Evolutionary conservation across 2,113 vertebrate species (phyloP).

Genomic region (Perccottus glenii): DNA sequence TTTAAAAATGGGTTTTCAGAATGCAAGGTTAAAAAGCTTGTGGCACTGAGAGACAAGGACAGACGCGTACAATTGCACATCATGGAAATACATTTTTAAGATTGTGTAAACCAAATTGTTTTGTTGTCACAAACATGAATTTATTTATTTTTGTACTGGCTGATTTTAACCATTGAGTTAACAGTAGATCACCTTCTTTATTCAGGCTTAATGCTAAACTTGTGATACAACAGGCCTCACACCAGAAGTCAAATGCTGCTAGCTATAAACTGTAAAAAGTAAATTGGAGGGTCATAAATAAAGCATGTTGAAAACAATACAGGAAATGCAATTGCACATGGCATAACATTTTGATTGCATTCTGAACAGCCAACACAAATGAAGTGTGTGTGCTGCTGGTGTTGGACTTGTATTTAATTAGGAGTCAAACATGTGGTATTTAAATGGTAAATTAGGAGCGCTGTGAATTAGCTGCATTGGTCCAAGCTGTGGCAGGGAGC

Average conservation of each 20-base stretch:
- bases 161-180: no score
- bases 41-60: no score
- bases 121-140: no score
- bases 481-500: conserved; percentile 51
- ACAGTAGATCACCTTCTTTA: no score
- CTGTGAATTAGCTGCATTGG: conserved; percentile 55
- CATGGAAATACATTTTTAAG: not conserved
- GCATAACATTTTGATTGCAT: conserved; percentile 34
- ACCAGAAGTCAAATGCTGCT: no score
- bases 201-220: no score
- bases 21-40: no score
- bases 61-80: no score
- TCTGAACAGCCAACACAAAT: conserved; percentile 12
- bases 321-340: conserved; percentile 19
- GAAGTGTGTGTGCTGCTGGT: not conserved
- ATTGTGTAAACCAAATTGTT: no score
- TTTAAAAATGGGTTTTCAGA: no score
- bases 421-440: conserved; percentile 69
- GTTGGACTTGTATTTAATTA: conserved; percentile 59
- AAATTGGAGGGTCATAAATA: conserved; percentile 4
- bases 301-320: conserved; percentile 21
- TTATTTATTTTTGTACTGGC: no score
- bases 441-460: conserved; percentile 62
- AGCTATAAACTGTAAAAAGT: not conserved
- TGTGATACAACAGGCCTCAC: no score